phyloP scores from a whole-genome alignment of 2,888 invertebrate species.

The Nemurella pictetii region DNA sequence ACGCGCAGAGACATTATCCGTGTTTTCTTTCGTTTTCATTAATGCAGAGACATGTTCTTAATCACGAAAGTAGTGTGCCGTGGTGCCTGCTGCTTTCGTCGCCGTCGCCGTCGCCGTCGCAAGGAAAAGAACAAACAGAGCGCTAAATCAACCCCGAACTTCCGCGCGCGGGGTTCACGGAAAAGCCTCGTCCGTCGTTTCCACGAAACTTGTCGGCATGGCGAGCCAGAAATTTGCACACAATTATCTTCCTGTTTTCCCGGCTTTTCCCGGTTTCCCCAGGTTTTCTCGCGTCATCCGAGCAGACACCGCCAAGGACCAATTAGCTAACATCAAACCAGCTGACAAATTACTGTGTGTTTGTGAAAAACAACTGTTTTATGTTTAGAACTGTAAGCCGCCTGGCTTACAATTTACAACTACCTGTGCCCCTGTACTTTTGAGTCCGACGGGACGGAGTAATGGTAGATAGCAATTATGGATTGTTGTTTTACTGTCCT shows the following conservation, averaged over 20 bases:
- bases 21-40: background rate
- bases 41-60: background rate
- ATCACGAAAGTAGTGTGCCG: background rate
- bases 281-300: background rate
- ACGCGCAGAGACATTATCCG: too few species aligned
- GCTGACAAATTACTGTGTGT: background rate
- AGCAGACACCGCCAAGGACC: background rate
- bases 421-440: background rate
- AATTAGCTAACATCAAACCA: background rate
- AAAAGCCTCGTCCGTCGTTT: background rate
- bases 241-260: background rate
- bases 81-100: background rate
- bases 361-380: background rate
- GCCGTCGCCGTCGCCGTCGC: background rate
- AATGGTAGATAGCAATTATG: too few species aligned
- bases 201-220: background rate
- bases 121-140: background rate
- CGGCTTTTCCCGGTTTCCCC: background rate
- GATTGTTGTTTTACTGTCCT: too few species aligned
- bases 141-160: too few species aligned
- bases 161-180: too few species aligned
- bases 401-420: background rate
- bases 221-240: too few species aligned
- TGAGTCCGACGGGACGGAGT: too few species aligned
- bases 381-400: background rate